phyloP scores from a whole-genome alignment of 2,888 invertebrate species.

The Tricholauxania praeusta region DNA sequence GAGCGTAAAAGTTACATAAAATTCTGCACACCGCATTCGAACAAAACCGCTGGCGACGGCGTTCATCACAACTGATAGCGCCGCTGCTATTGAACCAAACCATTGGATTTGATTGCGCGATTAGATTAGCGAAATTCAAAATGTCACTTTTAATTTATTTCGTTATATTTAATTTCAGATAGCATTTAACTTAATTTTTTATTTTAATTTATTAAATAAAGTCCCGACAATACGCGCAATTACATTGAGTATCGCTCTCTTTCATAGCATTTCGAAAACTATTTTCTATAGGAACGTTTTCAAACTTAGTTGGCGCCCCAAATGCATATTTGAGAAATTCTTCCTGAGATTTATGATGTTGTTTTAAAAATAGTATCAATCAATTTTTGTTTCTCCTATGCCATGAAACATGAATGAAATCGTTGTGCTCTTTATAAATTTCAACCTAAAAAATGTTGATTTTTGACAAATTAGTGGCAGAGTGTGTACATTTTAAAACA shows the following conservation, averaged over 20 bases:
- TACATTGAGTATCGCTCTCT: too few species aligned
- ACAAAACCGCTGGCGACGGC: background rate
- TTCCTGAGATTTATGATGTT: background rate
- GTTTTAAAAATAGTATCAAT: slow-evolving; percentile 16
- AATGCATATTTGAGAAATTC: background rate
- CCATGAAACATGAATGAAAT: slow-evolving; percentile 14
- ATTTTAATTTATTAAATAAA: background rate
- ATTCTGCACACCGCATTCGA: background rate
- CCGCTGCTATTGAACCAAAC: background rate
- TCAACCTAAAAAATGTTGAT: too few species aligned
- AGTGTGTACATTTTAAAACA: too few species aligned
- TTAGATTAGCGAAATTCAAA: background rate
- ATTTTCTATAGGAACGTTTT: background rate
- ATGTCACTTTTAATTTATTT: background rate
- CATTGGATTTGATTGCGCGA: slow-evolving; percentile 4
- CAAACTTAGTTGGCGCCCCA: background rate
- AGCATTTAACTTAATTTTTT: background rate
- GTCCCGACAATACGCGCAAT: too few species aligned
- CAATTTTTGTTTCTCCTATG: background rate
- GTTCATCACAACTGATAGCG: background rate
- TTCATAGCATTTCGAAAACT: too few species aligned
- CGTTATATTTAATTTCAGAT: background rate
- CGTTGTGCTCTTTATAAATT: too few species aligned
- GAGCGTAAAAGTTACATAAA: background rate
- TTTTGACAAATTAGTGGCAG: too few species aligned